These are phyloP conservation scores for Malurus elegans DNA, from an alignment of 2,113 vertebrate species.

Conservation along the genomic window DNA sequence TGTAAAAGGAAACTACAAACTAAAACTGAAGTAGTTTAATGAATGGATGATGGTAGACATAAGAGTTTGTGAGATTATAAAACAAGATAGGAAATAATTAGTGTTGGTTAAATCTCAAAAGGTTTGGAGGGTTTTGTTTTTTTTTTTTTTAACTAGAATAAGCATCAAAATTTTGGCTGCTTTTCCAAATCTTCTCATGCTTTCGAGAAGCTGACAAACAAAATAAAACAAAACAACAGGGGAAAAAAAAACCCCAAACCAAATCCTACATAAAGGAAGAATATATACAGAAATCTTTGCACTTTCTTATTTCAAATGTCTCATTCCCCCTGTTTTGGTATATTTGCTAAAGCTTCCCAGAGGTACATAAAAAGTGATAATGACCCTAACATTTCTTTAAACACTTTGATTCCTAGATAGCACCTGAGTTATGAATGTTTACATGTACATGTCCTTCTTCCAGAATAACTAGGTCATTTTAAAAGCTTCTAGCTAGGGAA, in stretches of 20 bases:
- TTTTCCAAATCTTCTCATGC: neutral
- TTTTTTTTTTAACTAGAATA: neutral
- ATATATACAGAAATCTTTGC: neutral
- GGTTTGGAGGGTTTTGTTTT: neutral
- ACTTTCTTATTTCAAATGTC: neutral
- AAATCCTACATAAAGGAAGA: neutral
- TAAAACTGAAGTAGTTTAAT: conserved; percentile 2
- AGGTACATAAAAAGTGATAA: neutral
- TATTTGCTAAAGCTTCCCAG: neutral
- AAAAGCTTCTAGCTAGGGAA: neutral
- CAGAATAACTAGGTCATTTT: neutral
- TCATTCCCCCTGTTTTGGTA: neutral
- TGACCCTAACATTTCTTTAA: neutral
- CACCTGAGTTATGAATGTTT: neutral
- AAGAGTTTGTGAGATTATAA: conserved; percentile 6
- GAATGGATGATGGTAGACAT: conserved; percentile 17
- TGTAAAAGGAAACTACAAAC: conserved; percentile 45
- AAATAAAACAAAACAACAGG: neutral
- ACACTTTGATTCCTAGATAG: neutral
- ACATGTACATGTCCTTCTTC: neutral
- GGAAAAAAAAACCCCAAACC: neutral
- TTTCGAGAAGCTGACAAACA: neutral
- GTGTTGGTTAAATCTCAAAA: conserved; percentile 15
- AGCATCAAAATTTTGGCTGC: neutral
- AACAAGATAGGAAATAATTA: conserved; percentile 43